Base-by-base conservation (phyloP, 1,140 invertebrate species). In the Dreissena rostriformis region DNA sequence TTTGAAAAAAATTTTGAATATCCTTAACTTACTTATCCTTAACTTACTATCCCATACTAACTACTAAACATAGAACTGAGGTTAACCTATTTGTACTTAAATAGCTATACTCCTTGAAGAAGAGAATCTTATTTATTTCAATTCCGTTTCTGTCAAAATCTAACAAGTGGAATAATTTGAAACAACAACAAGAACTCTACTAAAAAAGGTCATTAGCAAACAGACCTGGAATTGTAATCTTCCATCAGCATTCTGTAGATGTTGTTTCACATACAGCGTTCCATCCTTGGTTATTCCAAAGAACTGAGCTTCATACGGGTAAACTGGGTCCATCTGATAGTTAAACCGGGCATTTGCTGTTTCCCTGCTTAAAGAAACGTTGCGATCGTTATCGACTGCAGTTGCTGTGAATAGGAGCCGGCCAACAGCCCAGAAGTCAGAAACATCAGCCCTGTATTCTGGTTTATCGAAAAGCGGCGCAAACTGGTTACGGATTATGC, bases 401-500 rank as follows among this genome's bases (percentile, higher is more conserved):
- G 67, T 73, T 14, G 79, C 80, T 8, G 52, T 77, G 22, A 86
- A 66, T 28, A 88, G 81, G 68, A 70, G 24, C 10, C 26, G 73
- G 22, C 80, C 81, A 17, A 84, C 57, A 49, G 57, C 8, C n/a
- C 66, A 82, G 17, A 39, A n/a, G 14, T 85, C 67, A 39, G 68
- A n/a, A 19, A 85, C 79, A 53, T n/a, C 17, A 15, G 65, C 67
- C 11, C 24, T 57, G 67, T 84, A 86, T 19, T 78, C 63, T 24
- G 61, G 15, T 4, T 53, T 12, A 26, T 52, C 67, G 28, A 89
- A 88, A 0, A 51, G 7, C 28, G 95, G 93, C 29, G 95, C 93
- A 8, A 95, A 95, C 12, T 94, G 94, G 4, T 97, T 96, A 70
- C 89, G 86, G 14, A 55, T 61, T 8, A 91, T 89, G 57, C 57